Percentiles rank a stretch among this genome's conserved stretches.
These are phyloP conservation scores for Alfaro cultratus DNA, from an alignment of 2,797 vertebrate genomes.

Conservation along the genomic window DNA sequence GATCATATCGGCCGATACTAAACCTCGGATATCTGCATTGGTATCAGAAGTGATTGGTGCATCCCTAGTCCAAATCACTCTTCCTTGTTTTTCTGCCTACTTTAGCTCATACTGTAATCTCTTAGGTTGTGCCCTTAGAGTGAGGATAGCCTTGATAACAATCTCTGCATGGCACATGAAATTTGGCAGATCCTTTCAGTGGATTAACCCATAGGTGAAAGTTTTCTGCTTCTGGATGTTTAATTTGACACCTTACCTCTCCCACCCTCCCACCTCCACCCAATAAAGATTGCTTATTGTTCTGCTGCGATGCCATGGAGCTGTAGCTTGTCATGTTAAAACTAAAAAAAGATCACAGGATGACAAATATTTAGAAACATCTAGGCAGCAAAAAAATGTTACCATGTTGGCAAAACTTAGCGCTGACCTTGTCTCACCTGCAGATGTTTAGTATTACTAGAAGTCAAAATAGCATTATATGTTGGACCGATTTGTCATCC, in stretches of 20 bases:
- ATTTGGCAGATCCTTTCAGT: conserved; percentile 35
- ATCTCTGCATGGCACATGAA: conserved; percentile 29
- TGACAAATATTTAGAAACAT: not conserved
- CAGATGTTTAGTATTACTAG: conserved; percentile 30
- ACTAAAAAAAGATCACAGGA: not conserved
- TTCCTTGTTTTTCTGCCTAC: conserved; percentile 16
- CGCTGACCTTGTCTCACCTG: not conserved
- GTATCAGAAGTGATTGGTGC: not conserved
- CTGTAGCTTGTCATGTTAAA: not conserved
- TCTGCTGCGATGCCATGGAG: conserved; percentile 5
- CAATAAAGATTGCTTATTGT: conserved; percentile 10
- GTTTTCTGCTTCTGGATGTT: conserved; percentile 18
- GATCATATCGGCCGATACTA: no score
- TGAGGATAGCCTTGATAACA: conserved; percentile 22
- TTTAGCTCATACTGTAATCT: conserved; percentile 12
- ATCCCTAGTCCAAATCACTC: not conserved
- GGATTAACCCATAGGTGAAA: conserved; percentile 35
- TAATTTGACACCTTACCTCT: conserved; percentile 12
- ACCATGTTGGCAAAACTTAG: not conserved
- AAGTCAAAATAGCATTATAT: conserved; percentile 31
- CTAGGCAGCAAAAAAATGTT: not conserved
- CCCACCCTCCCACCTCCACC: not conserved
- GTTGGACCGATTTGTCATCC: conserved; percentile 33
- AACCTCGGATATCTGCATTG: no score
- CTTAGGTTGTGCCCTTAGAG: conserved; percentile 12